Evolutionary conservation across 2,888 invertebrate genomes (phyloP).

Genomic region (Xylophagus ater): DNA sequence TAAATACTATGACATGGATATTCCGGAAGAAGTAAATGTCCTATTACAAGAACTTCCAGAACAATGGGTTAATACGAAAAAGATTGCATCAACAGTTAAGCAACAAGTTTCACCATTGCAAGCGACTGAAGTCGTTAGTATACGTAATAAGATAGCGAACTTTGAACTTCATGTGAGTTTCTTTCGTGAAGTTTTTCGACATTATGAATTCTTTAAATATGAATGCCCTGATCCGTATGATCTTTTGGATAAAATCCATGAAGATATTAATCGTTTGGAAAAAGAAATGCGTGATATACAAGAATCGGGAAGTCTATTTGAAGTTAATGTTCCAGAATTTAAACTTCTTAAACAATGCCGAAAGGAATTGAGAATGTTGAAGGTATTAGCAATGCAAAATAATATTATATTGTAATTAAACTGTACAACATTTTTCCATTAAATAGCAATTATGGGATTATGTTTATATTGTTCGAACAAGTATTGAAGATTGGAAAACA

Average conservation of each 20-base stretch:
- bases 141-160: slow-evolving; percentile 70
- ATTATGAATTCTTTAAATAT: slow-evolving; percentile 64
- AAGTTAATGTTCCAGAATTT: slow-evolving; percentile 90
- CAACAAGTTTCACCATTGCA: slow-evolving; percentile 92
- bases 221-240: slow-evolving; percentile 62
- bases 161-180: slow-evolving; percentile 76
- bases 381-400: slow-evolving; percentile 47
- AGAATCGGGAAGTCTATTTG: slow-evolving; percentile 85
- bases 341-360: slow-evolving; percentile 85
- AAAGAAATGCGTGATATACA: slow-evolving; percentile 76
- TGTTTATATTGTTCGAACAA: slow-evolving; percentile 75
- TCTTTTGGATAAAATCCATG: slow-evolving; percentile 65
- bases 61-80: slow-evolving; percentile 92
- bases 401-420: too few species aligned
- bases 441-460: slow-evolving; percentile 92
- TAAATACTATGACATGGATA: slow-evolving; percentile 91
- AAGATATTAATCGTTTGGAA: slow-evolving; percentile 69
- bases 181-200: slow-evolving; percentile 80
- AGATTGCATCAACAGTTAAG: slow-evolving; percentile 79
- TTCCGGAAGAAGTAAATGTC: slow-evolving; percentile 91
- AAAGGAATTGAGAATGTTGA: slow-evolving; percentile 76
- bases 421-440: too few species aligned
- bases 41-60: slow-evolving; percentile 86
- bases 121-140: slow-evolving; percentile 85
- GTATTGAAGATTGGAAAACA: slow-evolving; percentile 94